Percentiles rank a stretch among this genome's conserved stretches.
These are phyloP conservation scores for Eupithecia centaureata DNA, from an alignment of 2,888 invertebrate species.

Conservation along the genomic window DNA sequence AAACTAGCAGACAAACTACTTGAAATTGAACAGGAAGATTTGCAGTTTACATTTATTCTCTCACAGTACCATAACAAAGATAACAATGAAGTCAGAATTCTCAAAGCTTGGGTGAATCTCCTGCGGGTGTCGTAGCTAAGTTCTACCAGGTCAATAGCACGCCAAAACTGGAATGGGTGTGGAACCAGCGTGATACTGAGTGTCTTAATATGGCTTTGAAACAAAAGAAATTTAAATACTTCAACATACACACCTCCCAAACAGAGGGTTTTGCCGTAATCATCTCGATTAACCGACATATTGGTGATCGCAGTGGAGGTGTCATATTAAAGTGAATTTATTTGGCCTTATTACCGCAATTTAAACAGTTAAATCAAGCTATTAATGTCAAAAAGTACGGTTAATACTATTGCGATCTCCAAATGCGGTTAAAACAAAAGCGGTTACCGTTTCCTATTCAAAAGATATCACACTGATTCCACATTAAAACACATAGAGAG, in stretches of 20 bases:
- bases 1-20: neutral
- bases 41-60: slow-evolving; percentile 24
- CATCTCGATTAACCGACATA: neutral
- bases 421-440: neutral
- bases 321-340: neutral
- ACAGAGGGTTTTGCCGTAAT: neutral
- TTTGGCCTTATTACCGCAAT: neutral
- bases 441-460: neutral
- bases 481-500: slow-evolving; percentile 37
- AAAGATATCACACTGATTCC: slow-evolving; percentile 34
- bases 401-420: neutral
- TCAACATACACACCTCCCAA: neutral
- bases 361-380: neutral
- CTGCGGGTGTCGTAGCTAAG: slow-evolving; percentile 26
- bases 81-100: slow-evolving; percentile 44
- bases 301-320: neutral
- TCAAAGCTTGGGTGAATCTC: slow-evolving; percentile 50
- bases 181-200: slow-evolving; percentile 26
- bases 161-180: slow-evolving; percentile 40
- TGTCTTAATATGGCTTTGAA: neutral
- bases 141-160: slow-evolving; percentile 51
- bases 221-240: neutral
- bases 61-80: slow-evolving; percentile 46
- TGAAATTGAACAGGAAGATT: neutral
- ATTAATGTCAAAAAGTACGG: neutral